Evolutionary conservation across 2,797 vertebrate species (phyloP).

Genomic region (Eospalax fontanierii): DNA sequence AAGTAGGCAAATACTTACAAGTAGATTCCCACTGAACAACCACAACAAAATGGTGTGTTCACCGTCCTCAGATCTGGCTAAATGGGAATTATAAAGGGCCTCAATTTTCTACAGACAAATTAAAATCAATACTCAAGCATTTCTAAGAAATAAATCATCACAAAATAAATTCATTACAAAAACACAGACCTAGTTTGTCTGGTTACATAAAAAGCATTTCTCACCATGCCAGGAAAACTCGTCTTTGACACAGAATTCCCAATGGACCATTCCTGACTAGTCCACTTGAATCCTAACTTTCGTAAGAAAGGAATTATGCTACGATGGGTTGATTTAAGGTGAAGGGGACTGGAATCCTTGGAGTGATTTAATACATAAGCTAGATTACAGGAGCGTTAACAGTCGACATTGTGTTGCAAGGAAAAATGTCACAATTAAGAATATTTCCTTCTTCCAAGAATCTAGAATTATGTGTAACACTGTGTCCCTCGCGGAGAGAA

Average conservation of each 20-base stretch:
- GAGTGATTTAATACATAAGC: background rate
- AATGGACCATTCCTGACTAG: background rate
- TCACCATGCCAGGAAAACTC: background rate
- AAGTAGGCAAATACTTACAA: background rate
- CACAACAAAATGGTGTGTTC: background rate
- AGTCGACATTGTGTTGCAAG: background rate
- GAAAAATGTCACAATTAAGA: conserved; percentile 21
- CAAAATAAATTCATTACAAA: conserved; percentile 33
- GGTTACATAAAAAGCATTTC: background rate
- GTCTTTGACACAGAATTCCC: background rate
- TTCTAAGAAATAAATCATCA: conserved; percentile 29
- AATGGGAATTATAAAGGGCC: background rate
- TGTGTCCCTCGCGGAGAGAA: background rate
- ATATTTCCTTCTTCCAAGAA: conserved; percentile 37
- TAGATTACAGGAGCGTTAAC: background rate
- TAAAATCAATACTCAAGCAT: background rate
- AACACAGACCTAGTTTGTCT: background rate
- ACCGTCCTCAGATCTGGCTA: background rate
- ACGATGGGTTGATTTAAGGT: background rate
- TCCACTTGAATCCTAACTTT: background rate
- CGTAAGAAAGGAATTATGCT: conserved; percentile 34
- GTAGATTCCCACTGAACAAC: background rate
- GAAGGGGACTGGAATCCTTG: background rate
- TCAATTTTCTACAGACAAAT: background rate
- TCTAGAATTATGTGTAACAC: background rate